phyloP scores from a whole-genome alignment of 1,140 invertebrate species.

The Tetragnatha versicolor region DNA sequence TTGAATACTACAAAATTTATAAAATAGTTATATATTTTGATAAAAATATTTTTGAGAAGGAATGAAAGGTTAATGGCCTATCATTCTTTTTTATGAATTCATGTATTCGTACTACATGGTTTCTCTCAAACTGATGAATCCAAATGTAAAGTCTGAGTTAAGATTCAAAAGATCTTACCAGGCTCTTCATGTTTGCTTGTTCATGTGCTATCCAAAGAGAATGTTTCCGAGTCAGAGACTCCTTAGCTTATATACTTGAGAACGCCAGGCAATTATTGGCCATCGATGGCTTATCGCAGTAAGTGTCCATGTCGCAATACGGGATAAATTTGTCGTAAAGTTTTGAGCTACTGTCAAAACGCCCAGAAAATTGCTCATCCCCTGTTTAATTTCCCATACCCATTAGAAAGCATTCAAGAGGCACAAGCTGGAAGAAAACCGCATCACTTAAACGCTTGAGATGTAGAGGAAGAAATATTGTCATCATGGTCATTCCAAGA shows the following conservation, averaged over 20 bases:
- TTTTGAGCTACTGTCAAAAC: constrained; percentile 23
- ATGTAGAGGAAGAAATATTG: constrained; percentile 39
- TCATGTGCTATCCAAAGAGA: constrained; percentile 8
- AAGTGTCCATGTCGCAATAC: constrained; percentile 20
- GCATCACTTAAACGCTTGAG: constrained; percentile 29
- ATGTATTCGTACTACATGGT: not conserved
- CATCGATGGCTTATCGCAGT: constrained; percentile 19
- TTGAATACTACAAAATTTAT: too few species aligned
- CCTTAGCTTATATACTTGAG: constrained; percentile 21
- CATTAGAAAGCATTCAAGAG: constrained; percentile 40
- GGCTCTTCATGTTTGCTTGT: constrained; percentile 2
- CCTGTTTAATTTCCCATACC: constrained; percentile 40
- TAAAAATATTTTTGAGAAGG: too few species aligned
- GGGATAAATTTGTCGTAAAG: constrained; percentile 37
- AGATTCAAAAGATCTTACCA: constrained; percentile 22
- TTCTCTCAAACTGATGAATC: not conserved
- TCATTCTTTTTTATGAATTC: not conserved
- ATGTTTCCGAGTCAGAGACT: not conserved
- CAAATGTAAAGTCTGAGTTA: not conserved
- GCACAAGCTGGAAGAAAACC: not conserved
- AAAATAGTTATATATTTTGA: too few species aligned
- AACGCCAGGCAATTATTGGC: not conserved
- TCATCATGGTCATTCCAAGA: not conserved
- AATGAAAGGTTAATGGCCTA: not conserved
- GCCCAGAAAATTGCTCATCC: constrained; percentile 31